Evolutionary conservation across 2,888 invertebrate species (phyloP).

Genomic region (Drosophila heteroneura): DNA sequence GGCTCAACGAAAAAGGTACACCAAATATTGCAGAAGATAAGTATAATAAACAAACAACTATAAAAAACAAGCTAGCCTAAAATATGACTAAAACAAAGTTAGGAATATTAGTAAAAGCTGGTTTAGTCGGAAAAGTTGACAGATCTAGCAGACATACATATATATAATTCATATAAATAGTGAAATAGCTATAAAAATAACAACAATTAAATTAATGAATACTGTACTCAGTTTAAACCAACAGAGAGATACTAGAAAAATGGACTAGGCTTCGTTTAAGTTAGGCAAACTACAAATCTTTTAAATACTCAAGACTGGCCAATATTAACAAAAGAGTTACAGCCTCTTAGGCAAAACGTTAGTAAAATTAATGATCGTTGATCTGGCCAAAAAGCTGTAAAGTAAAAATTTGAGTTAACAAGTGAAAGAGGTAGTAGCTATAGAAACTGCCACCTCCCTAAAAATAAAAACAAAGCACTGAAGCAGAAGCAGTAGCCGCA

Average conservation of each 20-base stretch:
- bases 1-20: slow-evolving; percentile 59
- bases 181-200: slow-evolving; percentile 12
- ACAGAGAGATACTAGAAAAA: slow-evolving; percentile 20
- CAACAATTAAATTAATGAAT: slow-evolving; percentile 25
- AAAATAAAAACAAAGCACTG: slow-evolving; percentile 21
- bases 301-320: not conserved
- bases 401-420: slow-evolving; percentile 60
- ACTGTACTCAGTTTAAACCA: not conserved
- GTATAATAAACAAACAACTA: slow-evolving; percentile 21
- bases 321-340: not conserved
- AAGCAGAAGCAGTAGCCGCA: slow-evolving; percentile 58
- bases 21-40: slow-evolving; percentile 62
- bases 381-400: slow-evolving; percentile 67
- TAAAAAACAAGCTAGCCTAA: slow-evolving; percentile 30
- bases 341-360: slow-evolving; percentile 32
- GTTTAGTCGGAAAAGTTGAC: not conserved
- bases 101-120: not conserved
- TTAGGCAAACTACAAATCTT: slow-evolving; percentile 9
- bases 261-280: slow-evolving; percentile 23
- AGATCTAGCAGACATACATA: not conserved
- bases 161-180: not conserved
- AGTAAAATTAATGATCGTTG: slow-evolving; percentile 21
- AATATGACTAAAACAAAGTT: slow-evolving; percentile 3
- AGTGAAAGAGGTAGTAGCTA: slow-evolving; percentile 5
- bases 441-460: slow-evolving; percentile 9